Evolutionary conservation across 1,140 invertebrate species (phyloP).

Genomic region (Drosophila bipectinata): DNA sequence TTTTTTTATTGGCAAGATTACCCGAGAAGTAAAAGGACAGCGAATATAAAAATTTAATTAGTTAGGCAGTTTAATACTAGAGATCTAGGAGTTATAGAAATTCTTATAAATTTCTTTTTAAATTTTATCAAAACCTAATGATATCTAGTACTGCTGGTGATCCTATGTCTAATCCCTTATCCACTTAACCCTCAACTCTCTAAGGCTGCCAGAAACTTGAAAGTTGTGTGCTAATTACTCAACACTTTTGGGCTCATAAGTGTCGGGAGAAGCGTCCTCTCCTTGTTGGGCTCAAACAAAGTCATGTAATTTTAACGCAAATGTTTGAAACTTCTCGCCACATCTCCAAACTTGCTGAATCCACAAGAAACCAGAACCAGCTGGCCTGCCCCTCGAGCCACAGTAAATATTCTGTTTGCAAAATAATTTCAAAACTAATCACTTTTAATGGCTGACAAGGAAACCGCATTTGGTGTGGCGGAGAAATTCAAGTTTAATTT

Average conservation of each 20-base stretch:
- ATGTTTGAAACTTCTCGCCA: slow-evolving; percentile 55
- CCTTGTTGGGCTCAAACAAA: background rate
- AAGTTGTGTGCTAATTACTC: slow-evolving; percentile 62
- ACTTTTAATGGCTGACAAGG: background rate
- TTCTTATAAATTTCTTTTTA: too few relatives aligned
- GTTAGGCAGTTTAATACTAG: background rate
- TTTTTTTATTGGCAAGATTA: slow-evolving; percentile 12
- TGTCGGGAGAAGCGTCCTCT: background rate
- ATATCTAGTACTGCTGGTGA: background rate
- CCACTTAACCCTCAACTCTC: slow-evolving; percentile 25
- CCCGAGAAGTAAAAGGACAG: background rate
- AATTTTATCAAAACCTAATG: background rate
- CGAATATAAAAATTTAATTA: background rate
- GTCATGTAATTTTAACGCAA: slow-evolving; percentile 37
- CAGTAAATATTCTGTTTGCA: slow-evolving; percentile 13
- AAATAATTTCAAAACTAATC: slow-evolving; percentile 20
- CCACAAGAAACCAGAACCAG: too few relatives aligned
- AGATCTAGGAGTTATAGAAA: too few relatives aligned
- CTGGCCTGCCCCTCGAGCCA: slow-evolving; percentile 2
- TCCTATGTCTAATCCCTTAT: slow-evolving; percentile 20
- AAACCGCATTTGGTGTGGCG: slow-evolving; percentile 5
- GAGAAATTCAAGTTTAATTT: slow-evolving; percentile 9
- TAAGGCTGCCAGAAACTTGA: slow-evolving; percentile 23
- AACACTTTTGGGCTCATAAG: slow-evolving; percentile 36
- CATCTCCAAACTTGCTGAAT: slow-evolving; percentile 29